Percentiles rank a stretch among this genome's conserved stretches.
These are phyloP conservation scores for Arenicola marina DNA, from an alignment of 2,888 invertebrate genomes.

Conservation along the genomic window DNA sequence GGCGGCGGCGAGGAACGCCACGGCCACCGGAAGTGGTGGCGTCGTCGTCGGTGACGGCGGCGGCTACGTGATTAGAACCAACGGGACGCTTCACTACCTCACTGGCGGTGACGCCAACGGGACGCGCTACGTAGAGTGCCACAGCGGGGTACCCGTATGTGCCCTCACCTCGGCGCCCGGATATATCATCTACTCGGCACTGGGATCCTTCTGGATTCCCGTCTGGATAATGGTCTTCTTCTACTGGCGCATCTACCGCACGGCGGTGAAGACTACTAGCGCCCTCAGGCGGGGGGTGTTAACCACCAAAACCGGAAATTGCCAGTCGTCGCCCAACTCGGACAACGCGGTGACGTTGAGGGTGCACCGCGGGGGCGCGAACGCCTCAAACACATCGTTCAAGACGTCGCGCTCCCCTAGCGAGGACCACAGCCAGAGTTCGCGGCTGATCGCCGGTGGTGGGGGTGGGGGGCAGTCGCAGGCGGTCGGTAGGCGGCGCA, in stretches of 20 bases:
- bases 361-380: conserved; percentile 77
- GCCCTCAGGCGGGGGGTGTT: conserved; percentile 52
- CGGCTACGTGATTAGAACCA: neutral
- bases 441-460: neutral
- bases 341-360: conserved; percentile 72
- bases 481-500: neutral
- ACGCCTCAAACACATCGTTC: neutral
- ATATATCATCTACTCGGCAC: conserved; percentile 94
- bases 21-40: neutral
- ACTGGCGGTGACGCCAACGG: neutral
- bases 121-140: neutral
- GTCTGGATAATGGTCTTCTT: conserved; percentile 98
- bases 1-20: neutral
- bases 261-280: conserved; percentile 68
- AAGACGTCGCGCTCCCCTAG: neutral
- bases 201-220: conserved; percentile 97
- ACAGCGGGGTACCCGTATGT: conserved; percentile 28
- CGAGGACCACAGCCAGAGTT: neutral
- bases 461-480: neutral
- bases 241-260: conserved; percentile 95
- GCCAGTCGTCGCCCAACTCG: conserved; percentile 11
- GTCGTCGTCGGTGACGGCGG: neutral
- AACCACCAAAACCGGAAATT: conserved; percentile 27
- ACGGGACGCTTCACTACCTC: neutral
- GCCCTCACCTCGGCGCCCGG: conserved; percentile 66